These are phyloP conservation scores for Dusona sp. DNA, from an alignment of 2,888 invertebrate genomes.

Conservation along the genomic window DNA sequence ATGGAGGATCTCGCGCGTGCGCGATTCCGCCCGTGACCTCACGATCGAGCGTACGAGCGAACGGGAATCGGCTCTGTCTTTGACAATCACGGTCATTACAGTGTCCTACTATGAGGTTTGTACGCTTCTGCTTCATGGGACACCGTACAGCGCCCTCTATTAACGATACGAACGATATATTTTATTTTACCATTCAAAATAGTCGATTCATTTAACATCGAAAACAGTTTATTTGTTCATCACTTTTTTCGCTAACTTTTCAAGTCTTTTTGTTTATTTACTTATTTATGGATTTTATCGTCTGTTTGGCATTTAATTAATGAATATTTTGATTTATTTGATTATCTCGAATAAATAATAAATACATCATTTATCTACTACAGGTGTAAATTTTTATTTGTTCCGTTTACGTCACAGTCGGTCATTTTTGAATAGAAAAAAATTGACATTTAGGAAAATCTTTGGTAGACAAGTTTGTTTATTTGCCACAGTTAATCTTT, in stretches of 20 bases:
- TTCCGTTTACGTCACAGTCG: too few relatives aligned
- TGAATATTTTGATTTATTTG: neutral
- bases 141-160: slow-evolving; percentile 1
- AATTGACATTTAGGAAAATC: neutral
- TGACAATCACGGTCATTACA: slow-evolving; percentile 39
- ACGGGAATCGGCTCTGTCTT: slow-evolving; percentile 38
- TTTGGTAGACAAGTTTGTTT: neutral
- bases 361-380: neutral
- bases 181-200: neutral
- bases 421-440: neutral
- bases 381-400: neutral
- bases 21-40: slow-evolving; percentile 68
- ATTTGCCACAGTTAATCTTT: neutral
- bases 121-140: neutral
- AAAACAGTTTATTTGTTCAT: neutral
- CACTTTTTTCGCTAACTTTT: neutral
- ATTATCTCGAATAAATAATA: neutral
- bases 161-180: neutral
- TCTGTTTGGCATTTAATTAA: neutral
- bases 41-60: slow-evolving; percentile 32
- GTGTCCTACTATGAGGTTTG: slow-evolving; percentile 16
- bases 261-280: neutral
- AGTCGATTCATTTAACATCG: neutral
- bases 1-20: slow-evolving; percentile 66
- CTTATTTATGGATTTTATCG: too few relatives aligned